Conservation (phyloP, 53 echinoderm and acorn worm species). For the Apostichopus leukothele region DNA sequence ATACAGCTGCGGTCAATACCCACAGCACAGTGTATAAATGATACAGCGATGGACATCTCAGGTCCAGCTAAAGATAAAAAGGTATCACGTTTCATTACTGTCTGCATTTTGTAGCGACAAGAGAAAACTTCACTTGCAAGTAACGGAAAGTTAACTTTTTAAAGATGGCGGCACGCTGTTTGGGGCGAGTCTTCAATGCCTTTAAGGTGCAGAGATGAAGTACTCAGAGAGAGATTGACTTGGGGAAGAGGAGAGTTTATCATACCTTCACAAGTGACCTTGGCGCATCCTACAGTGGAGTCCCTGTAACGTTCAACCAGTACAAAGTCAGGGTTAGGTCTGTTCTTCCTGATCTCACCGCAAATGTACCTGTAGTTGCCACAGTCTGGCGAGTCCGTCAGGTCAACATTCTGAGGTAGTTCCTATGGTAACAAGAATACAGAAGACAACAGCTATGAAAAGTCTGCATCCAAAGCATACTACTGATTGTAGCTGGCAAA, state of each 20-base stretch:
- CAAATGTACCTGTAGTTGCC: conserved; percentile 60
- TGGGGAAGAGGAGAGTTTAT: neutral
- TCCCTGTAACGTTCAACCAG: conserved; percentile 40
- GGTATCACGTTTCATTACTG: no score
- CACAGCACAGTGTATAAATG: no score
- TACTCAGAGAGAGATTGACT: neutral
- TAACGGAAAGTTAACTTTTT: no score
- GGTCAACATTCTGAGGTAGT: conserved; percentile 53
- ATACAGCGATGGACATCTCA: no score
- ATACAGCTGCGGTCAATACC: no score
- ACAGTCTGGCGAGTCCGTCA: conserved; percentile 55
- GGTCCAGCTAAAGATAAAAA: no score
- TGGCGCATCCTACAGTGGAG: conserved; percentile 28
- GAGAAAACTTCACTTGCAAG: no score
- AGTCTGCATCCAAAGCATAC: neutral
- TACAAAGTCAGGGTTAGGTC: conserved; percentile 68
- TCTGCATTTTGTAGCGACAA: no score
- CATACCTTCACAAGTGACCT: conserved; percentile 40
- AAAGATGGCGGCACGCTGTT: no score
- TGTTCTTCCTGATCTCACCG: conserved; percentile 56
- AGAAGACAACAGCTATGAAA: no score
- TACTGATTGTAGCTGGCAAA: no score
- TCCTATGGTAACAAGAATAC: conserved; percentile 4
- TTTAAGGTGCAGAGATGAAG: neutral
- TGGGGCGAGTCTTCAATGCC: no score